A percentile compares a stretch with the other conserved stretches of the same genome.
phyloP scores from a whole-genome alignment of 2,113 vertebrate species.

The Pleuronectes platessa region DNA sequence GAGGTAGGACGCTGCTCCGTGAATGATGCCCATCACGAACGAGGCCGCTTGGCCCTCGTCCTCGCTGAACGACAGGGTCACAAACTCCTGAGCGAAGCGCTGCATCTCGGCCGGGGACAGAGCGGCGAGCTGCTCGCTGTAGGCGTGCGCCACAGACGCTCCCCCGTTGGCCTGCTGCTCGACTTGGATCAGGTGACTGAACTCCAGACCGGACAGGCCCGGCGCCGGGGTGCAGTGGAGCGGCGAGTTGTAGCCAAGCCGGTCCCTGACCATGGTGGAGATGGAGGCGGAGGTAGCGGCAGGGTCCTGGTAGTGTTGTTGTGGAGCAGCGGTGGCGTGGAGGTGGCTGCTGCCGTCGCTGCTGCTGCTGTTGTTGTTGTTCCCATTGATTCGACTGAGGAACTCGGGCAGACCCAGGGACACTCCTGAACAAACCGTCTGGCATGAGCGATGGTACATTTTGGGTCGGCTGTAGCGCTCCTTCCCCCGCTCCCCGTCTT shows the following conservation, averaged over 20 bases:
- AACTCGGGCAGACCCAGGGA: conserved; percentile 67
- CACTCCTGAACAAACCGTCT: conserved; percentile 74
- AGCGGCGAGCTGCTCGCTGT: conserved; percentile 69
- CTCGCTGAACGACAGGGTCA: conserved; percentile 93
- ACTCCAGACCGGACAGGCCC: conserved; percentile 65
- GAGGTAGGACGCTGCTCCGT: conserved; percentile 96
- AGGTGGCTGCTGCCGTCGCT: conserved; percentile 48
- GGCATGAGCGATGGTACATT: conserved; percentile 77
- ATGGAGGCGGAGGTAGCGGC: conserved; percentile 45
- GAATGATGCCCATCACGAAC: conserved; percentile 98
- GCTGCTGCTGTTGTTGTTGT: conserved; percentile 60
- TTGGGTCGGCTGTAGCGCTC: conserved; percentile 72
- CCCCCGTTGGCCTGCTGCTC: conserved; percentile 80
- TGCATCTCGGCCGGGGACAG: conserved; percentile 74
- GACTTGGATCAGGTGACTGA: conserved; percentile 70
- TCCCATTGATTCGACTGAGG: conserved; percentile 70
- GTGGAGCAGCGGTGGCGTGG: conserved; percentile 9
- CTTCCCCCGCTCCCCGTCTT: conserved; percentile 74
- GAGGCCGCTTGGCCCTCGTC: conserved; percentile 88
- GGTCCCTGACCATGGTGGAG: conserved; percentile 63
- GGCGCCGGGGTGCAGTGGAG: conserved; percentile 56
- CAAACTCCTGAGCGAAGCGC: conserved; percentile 87
- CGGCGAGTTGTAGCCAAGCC: conserved; percentile 67
- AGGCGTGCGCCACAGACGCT: conserved; percentile 72
- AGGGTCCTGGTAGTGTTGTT: conserved; percentile 61